Evolutionary conservation across 2,888 invertebrate genomes (phyloP).

Genomic region (Tridacna crocea): DNA sequence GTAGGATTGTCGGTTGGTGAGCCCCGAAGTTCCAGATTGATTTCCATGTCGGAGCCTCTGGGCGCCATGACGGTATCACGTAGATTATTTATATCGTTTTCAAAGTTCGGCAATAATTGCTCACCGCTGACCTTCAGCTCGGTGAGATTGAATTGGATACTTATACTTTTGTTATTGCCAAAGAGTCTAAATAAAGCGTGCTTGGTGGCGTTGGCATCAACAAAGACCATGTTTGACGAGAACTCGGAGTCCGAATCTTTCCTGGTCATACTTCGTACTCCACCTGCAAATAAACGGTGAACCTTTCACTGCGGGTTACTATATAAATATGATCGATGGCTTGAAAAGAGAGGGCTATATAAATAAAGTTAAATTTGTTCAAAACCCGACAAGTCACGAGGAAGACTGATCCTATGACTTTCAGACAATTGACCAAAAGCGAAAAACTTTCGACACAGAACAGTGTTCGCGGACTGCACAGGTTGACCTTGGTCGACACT

Average conservation of each 20-base stretch:
- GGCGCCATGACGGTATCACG: conserved; percentile 35
- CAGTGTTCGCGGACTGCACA: too few relatives aligned
- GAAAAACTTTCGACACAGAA: too few relatives aligned
- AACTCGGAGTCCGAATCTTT: background rate
- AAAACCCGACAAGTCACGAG: too few relatives aligned
- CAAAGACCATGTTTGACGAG: conserved; percentile 21
- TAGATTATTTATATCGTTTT: conserved; percentile 20
- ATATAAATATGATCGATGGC: too few relatives aligned
- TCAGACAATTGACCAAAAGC: too few relatives aligned
- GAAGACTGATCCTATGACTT: too few relatives aligned
- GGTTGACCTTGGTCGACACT: too few relatives aligned
- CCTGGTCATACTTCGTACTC: background rate
- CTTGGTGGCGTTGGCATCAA: conserved; percentile 20
- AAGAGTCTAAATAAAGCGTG: conserved; percentile 41
- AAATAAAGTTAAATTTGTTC: too few relatives aligned
- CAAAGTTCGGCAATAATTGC: conserved; percentile 31
- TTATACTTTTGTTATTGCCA: conserved; percentile 40
- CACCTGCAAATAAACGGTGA: background rate
- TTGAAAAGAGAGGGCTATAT: too few relatives aligned
- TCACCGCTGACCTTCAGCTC: conserved; percentile 24
- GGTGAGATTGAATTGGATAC: conserved; percentile 37
- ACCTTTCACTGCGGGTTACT: background rate
- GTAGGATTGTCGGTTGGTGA: conserved; percentile 29
- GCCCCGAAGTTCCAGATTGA: conserved; percentile 31
- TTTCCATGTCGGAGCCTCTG: conserved; percentile 35